Evolutionary conservation across 2,797 vertebrate genomes (phyloP).

Genomic region (Gouania willdenowi): DNA sequence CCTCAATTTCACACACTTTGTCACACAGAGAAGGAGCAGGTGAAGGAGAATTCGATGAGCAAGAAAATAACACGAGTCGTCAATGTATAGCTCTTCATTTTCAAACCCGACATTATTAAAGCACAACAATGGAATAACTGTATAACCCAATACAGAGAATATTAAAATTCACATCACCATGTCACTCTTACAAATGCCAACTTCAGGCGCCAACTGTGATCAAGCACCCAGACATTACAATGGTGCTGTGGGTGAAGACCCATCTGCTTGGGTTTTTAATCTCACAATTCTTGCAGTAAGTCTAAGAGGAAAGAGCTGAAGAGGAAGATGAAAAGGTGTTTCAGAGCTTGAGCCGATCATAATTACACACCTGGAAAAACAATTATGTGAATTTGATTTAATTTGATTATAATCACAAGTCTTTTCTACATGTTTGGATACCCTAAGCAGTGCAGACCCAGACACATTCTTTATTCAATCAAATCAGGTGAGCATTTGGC

Average conservation of each 20-base stretch:
- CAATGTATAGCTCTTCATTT: slow-evolving; percentile 64
- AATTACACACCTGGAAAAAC: too few species aligned
- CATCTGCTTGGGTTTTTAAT: slow-evolving; percentile 40
- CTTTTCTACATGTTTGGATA: too few species aligned
- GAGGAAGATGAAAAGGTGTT: slow-evolving; percentile 14
- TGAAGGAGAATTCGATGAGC: slow-evolving; percentile 39
- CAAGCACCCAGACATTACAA: slow-evolving; percentile 48
- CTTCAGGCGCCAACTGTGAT: slow-evolving; percentile 56
- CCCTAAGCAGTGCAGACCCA: too few species aligned
- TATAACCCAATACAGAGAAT: slow-evolving; percentile 68
- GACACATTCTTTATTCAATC: too few species aligned
- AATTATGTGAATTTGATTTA: too few species aligned
- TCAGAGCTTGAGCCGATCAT: slow-evolving; percentile 1
- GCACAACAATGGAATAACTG: slow-evolving; percentile 72
- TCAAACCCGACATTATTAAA: slow-evolving; percentile 75
- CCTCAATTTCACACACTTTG: neutral
- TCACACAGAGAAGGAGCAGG: slow-evolving; percentile 24
- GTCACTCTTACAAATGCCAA: slow-evolving; percentile 71
- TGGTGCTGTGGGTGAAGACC: slow-evolving; percentile 34
- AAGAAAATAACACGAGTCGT: slow-evolving; percentile 61
- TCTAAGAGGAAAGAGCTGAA: slow-evolving; percentile 1
- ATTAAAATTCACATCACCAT: slow-evolving; percentile 65
- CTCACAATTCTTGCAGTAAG: slow-evolving; percentile 1
- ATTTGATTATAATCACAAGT: too few species aligned
- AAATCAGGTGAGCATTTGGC: too few species aligned